A percentile compares a stretch with the other conserved stretches of the same genome.
phyloP scores from a whole-genome alignment of 2,113 vertebrate species.

The Poecilia latipinna region DNA sequence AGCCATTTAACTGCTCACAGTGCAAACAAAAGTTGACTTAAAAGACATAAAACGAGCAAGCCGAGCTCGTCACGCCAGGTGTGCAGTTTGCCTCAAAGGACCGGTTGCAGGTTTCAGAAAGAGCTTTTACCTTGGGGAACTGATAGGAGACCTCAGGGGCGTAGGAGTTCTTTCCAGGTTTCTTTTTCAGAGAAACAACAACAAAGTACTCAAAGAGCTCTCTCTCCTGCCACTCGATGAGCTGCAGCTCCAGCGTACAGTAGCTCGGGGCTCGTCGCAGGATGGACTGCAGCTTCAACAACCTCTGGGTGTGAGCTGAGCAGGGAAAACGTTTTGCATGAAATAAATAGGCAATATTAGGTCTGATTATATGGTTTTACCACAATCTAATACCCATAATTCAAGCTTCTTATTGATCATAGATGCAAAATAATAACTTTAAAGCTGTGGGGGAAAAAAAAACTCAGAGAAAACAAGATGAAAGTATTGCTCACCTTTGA shows the following conservation, averaged over 20 bases:
- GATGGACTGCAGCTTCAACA: slow-evolving; percentile 95
- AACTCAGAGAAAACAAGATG: background rate
- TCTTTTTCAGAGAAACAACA: slow-evolving; percentile 97
- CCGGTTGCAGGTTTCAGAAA: slow-evolving; percentile 4
- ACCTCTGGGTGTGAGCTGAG: slow-evolving; percentile 93
- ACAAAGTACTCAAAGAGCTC: slow-evolving; percentile 99
- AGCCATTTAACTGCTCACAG: too few species aligned
- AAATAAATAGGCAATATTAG: background rate
- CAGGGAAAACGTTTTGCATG: background rate
- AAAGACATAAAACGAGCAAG: too few species aligned
- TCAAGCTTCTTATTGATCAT: background rate
- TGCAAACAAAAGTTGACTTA: too few species aligned
- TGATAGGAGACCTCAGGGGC: slow-evolving; percentile 96
- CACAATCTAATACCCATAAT: background rate
- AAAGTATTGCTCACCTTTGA: slow-evolving; percentile 90
- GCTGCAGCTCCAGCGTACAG: slow-evolving; percentile 94
- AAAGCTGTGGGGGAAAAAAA: background rate
- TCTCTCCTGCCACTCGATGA: slow-evolving; percentile 98
- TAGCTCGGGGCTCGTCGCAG: slow-evolving; percentile 94
- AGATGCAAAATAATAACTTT: background rate
- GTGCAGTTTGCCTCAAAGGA: slow-evolving; percentile 1
- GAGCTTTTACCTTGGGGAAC: slow-evolving; percentile 91
- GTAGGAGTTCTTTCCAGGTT: slow-evolving; percentile 93
- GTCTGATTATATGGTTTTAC: background rate
- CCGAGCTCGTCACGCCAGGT: background rate